A percentile compares a stretch with the other conserved stretches of the same genome.
phyloP scores from a whole-genome alignment of 2,797 vertebrate species.

The Synaphobranchus kaupii region DNA sequence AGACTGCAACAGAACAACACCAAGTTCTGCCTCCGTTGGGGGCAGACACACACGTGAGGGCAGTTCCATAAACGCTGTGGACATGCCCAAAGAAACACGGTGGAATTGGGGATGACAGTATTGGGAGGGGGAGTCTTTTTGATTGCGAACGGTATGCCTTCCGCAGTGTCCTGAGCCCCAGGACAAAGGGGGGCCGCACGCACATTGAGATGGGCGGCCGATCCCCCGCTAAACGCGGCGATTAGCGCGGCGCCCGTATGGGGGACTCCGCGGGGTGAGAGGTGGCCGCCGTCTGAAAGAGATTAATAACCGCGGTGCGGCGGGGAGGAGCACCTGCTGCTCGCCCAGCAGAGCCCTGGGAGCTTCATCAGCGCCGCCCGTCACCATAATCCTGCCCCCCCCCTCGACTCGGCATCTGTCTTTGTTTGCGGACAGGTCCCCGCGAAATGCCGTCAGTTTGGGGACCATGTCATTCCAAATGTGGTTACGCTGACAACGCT shows the following conservation, averaged over 20 bases:
- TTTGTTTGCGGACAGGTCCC: conserved; percentile 20
- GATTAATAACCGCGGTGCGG: conserved; percentile 18
- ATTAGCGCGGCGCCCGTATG: conserved; percentile 58
- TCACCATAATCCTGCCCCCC: conserved; percentile 21
- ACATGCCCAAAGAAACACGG: not conserved
- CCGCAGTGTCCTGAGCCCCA: not conserved
- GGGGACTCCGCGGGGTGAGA: conserved; percentile 44
- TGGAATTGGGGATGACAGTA: not conserved
- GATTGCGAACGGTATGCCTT: not conserved
- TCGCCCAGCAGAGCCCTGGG: not conserved
- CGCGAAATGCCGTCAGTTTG: conserved; percentile 27
- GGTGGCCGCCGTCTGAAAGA: conserved; percentile 27
- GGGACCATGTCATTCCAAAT: conserved; percentile 13
- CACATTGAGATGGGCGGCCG: conserved; percentile 36
- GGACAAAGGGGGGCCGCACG: not conserved
- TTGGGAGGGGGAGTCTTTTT: not conserved
- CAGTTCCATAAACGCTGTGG: not conserved
- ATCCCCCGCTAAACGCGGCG: conserved; percentile 48
- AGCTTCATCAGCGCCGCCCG: conserved; percentile 5
- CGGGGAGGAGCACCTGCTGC: conserved; percentile 17
- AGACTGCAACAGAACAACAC: not conserved
- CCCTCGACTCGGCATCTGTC: conserved; percentile 20
- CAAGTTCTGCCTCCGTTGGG: not conserved
- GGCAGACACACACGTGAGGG: not conserved
- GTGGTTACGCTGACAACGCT: conserved; percentile 16